Percentiles rank a stretch among this genome's conserved stretches.
Evolutionary conservation across 2,113 vertebrate genomes (phyloP).

Genomic region (Suncus etruscus): DNA sequence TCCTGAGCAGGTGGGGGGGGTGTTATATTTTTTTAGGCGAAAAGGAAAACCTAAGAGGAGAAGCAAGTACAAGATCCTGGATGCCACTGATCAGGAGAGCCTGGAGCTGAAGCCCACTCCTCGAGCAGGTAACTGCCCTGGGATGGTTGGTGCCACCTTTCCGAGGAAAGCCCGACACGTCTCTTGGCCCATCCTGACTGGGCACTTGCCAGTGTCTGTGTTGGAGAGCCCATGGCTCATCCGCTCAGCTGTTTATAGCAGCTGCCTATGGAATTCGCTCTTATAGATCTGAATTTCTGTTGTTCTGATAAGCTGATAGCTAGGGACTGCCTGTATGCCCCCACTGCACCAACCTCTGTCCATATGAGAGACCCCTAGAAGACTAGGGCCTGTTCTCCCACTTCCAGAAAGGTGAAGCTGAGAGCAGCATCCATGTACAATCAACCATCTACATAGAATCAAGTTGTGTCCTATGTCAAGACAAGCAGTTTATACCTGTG

Average conservation of each 20-base stretch:
- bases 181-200: no score
- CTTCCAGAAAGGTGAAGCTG: no score
- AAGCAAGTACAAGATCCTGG: slow-evolving; percentile 97
- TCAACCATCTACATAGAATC: no score
- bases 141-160: not conserved
- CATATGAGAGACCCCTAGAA: not conserved
- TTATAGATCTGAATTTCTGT: no score
- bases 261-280: no score
- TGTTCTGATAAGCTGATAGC: no score
- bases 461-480: no score
- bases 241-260: no score
- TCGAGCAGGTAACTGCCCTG: slow-evolving; percentile 89
- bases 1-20: slow-evolving; percentile 42
- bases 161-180: not conserved
- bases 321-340: no score
- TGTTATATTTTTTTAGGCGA: slow-evolving; percentile 86
- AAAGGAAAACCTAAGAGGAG: slow-evolving; percentile 95
- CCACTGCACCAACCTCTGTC: not conserved
- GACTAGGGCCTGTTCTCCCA: not conserved
- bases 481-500: no score
- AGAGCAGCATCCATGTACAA: no score
- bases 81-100: slow-evolving; percentile 94
- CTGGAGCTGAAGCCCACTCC: slow-evolving; percentile 92
- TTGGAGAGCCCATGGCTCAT: no score
- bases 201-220: not conserved